These are phyloP conservation scores for Spilogale gracilis DNA, from an alignment of 2,113 vertebrate species.

Conservation along the genomic window DNA sequence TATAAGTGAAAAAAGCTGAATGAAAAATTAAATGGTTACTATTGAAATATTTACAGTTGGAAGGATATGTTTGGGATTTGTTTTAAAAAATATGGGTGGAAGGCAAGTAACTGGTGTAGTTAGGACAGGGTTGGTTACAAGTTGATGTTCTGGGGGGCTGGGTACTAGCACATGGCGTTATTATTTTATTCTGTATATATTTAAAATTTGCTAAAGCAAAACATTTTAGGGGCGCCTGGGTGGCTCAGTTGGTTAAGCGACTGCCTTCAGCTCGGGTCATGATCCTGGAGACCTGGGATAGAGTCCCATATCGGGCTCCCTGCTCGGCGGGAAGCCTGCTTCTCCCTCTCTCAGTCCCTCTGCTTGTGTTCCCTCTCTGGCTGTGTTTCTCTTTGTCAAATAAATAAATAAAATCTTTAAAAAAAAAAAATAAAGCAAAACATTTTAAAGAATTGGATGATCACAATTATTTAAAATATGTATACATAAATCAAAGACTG, in stretches of 20 bases:
- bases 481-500: slow-evolving; percentile 23
- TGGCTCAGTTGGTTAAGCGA: too few species aligned
- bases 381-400: too few species aligned
- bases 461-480: slow-evolving; percentile 1
- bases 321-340: too few species aligned
- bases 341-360: too few species aligned
- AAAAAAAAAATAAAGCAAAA: slow-evolving; percentile 19
- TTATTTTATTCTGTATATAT: slow-evolving; percentile 23
- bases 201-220: slow-evolving; percentile 40
- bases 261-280: too few species aligned
- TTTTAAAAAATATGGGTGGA: slow-evolving; percentile 36
- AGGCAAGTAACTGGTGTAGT: not conserved
- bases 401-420: too few species aligned
- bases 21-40: slow-evolving; percentile 68
- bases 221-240: too few species aligned
- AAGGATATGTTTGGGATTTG: slow-evolving; percentile 55
- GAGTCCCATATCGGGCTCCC: too few species aligned
- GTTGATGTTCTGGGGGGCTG: not conserved
- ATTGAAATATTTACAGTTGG: slow-evolving; percentile 76
- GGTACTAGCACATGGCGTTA: not conserved
- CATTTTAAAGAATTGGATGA: not conserved
- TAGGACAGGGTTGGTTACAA: not conserved
- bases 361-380: too few species aligned
- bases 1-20: slow-evolving; percentile 64
- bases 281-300: too few species aligned